phyloP scores from a whole-genome alignment of 2,797 vertebrate genomes.

The Cercopithecus mitis region DNA sequence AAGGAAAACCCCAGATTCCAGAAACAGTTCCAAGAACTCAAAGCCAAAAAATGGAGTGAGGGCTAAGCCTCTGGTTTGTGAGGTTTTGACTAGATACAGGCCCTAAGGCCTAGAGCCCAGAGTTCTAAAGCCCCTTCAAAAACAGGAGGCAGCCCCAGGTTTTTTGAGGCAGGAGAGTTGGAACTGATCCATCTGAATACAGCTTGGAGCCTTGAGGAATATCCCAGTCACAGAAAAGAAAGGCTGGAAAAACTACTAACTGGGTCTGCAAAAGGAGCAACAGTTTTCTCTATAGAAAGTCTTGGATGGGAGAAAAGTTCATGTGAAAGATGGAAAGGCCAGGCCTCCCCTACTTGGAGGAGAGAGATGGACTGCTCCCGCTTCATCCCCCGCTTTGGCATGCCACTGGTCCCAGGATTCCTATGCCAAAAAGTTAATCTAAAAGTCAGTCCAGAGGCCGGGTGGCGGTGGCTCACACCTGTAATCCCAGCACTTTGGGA shows the following conservation, averaged over 20 bases:
- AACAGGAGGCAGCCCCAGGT: not conserved
- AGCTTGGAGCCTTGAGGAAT: not conserved
- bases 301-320: not conserved
- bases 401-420: not conserved
- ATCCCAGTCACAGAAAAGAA: not conserved
- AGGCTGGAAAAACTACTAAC: not conserved
- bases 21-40: not conserved
- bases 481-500: not conserved
- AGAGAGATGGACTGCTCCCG: not conserved
- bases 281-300: not conserved
- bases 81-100: not conserved
- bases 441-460: not conserved
- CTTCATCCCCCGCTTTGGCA: not conserved
- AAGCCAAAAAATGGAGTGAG: not conserved
- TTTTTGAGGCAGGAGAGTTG: not conserved
- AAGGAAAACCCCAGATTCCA: constrained; percentile 58
- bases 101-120: not conserved
- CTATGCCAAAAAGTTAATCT: not conserved
- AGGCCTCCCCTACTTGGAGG: not conserved
- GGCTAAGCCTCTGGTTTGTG: not conserved
- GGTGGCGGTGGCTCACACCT: not conserved
- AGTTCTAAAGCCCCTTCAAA: not conserved
- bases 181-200: not conserved
- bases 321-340: not conserved
- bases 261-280: not conserved